Evolutionary conservation across 2,888 invertebrate species (phyloP).

Genomic region (Macrosiphum euphorbiae): DNA sequence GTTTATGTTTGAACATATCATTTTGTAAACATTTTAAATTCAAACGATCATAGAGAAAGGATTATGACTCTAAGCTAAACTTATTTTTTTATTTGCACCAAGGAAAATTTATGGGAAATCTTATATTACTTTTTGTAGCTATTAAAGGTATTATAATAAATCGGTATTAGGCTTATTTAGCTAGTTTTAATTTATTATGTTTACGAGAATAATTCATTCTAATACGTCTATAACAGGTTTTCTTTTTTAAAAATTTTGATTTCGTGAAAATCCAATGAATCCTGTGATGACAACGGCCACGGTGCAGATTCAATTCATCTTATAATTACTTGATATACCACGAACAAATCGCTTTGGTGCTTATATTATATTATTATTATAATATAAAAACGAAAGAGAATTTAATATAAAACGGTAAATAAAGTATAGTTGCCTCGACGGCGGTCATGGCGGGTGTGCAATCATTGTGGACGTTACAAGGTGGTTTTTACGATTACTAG

Average conservation of each 20-base stretch:
- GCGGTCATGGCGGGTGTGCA: neutral
- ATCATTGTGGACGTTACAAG: neutral
- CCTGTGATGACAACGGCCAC: neutral
- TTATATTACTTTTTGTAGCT: neutral
- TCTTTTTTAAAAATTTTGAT: neutral
- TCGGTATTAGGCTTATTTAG: neutral
- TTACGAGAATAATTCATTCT: neutral
- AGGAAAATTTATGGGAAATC: neutral
- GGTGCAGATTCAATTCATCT: neutral
- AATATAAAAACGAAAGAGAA: neutral
- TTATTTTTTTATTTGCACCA: neutral
- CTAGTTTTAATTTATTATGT: neutral
- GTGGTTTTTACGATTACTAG: neutral
- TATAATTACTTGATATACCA: neutral
- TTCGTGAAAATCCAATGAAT: neutral
- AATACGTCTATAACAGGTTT: neutral
- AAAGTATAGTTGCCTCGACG: neutral
- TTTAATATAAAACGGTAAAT: neutral
- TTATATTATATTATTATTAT: slow-evolving; percentile 12
- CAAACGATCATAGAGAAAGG: neutral
- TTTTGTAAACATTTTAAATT: too few species aligned
- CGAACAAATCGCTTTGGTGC: neutral
- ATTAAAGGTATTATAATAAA: neutral
- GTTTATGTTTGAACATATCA: neutral
- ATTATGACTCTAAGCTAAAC: neutral